Percentiles rank a stretch among this genome's conserved stretches.
phyloP scores from a whole-genome alignment of 2,113 vertebrate genomes.

The Misgurnus mizolepis region DNA sequence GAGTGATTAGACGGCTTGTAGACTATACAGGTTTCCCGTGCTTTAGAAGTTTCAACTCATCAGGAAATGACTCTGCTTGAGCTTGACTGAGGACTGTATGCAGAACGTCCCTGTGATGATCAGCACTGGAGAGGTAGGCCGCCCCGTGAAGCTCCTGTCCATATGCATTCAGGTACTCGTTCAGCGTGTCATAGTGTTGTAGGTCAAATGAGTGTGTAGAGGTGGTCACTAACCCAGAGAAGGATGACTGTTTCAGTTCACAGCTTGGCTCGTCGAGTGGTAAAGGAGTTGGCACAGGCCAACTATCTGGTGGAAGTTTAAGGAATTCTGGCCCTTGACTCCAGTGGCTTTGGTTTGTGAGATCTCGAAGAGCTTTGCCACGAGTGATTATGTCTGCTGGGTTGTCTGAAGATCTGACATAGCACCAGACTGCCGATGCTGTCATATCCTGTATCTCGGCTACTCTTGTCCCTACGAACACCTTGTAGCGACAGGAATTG shows the following conservation, averaged over 20 bases:
- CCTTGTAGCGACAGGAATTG: not conserved
- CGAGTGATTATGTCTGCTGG: not conserved
- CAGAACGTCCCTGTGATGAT: not conserved
- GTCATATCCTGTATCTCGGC: too few species aligned
- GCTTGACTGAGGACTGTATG: not conserved
- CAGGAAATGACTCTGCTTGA: constrained; percentile 13
- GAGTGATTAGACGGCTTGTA: not conserved
- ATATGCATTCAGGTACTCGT: not conserved
- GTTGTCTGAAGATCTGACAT: not conserved
- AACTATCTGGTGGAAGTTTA: not conserved
- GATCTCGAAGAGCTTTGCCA: not conserved
- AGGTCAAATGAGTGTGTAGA: not conserved
- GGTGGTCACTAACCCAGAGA: not conserved
- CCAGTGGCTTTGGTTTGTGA: not conserved
- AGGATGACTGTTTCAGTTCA: not conserved
- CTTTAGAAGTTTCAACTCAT: not conserved
- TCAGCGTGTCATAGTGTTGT: not conserved
- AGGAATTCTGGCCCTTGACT: not conserved
- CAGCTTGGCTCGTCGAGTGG: not conserved
- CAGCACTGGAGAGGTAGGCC: not conserved
- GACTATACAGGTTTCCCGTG: constrained; percentile 23
- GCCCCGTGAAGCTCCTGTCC: not conserved
- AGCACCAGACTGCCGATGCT: not conserved
- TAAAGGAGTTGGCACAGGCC: not conserved
- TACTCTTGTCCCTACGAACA: too few species aligned